Evolutionary conservation across 2,888 invertebrate genomes (phyloP), one percentile per base, ranked within the genome.

Genomic region (Phaonia tiefii): DNA sequence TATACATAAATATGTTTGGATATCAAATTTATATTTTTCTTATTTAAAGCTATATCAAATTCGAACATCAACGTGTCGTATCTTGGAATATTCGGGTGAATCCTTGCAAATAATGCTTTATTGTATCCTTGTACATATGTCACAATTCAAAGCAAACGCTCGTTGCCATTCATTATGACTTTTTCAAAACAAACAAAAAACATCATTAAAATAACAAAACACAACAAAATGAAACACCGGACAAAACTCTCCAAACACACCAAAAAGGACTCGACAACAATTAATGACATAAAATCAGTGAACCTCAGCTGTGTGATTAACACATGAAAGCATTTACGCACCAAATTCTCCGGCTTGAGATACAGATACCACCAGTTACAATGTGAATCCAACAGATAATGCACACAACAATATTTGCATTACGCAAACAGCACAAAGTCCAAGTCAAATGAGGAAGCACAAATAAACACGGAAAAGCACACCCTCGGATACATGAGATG

Each of bases 261-360:
- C 70, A 71, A 70, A 54, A 49, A 70, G 77, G 74, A 71, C 42
- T 56, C 76, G 67, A 65, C 75, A 72, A 79, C 51, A 73, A 66
- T 67, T 70, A 58, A 66, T 25, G 42, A 60, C 31, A 46, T 37
- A 44, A 69, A 80, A 69, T 71, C 73, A 65, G 58, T 74, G 76
- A 79, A 77, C 81, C 83, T 83, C 83, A 83, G 83, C 81, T 81
- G 83, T 75, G 72, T 77, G 79, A 79, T 81, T 81, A 81, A 81
- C 83, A 79, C 79, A 80, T 83, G 83, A 81, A 79, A 77, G 75
- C 65, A 72, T 72, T 69, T 39, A 69, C 69, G 69, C 69, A 42
- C 51, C 39, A 54, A 54, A 69, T 11, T 17, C 22, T 37, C 31
- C 3, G 31, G 8, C 8, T 31, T 31, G 8, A 31, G 31, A 31